Percentiles rank a stretch among this genome's conserved stretches.
Conservation (phyloP, 2,113 vertebrate genomes). For the Nettapus auritus region DNA sequence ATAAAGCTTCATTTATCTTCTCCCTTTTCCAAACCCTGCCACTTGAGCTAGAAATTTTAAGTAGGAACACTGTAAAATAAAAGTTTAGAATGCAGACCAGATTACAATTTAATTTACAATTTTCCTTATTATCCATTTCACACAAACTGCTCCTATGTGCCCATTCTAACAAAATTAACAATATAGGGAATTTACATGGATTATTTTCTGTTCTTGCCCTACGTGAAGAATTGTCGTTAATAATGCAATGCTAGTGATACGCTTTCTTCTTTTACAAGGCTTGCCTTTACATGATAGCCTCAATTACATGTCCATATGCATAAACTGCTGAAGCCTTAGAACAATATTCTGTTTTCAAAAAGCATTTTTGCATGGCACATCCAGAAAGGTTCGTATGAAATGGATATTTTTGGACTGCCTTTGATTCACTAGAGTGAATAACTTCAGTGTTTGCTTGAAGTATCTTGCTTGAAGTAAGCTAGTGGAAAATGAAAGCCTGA, state of each 20-base stretch:
- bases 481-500: not conserved
- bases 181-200: not conserved
- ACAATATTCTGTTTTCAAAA: not conserved
- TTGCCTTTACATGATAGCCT: not conserved
- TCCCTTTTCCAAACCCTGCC: not conserved
- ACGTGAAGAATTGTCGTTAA: not conserved
- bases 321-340: not conserved
- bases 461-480: not conserved
- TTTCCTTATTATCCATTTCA: not conserved
- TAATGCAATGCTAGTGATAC: not conserved
- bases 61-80: not conserved
- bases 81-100: not conserved
- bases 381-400: not conserved
- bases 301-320: not conserved
- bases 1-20: not conserved
- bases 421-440: not conserved
- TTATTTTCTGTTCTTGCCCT: not conserved
- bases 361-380: rapidly evolving
- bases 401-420: not conserved
- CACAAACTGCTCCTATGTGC: not conserved
- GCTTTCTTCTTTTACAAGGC: not conserved
- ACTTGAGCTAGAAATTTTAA: not conserved
- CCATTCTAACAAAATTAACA: not conserved
- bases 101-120: not conserved
- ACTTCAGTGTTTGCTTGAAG: not conserved